Conservation (phyloP, 2,888 invertebrate species). For the Odontocerum albicorne region DNA sequence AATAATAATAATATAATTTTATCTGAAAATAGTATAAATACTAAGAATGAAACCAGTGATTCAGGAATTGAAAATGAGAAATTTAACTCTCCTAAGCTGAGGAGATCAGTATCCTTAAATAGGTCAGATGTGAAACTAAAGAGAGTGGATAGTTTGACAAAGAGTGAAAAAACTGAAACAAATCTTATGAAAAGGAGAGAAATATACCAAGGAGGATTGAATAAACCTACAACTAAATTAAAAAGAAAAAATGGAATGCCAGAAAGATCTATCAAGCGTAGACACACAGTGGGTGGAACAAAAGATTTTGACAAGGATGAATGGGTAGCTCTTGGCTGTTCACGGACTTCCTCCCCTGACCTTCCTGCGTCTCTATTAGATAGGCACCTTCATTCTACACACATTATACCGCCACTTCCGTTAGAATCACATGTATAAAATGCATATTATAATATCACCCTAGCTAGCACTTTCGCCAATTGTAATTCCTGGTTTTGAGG, state of each 20-base stretch:
- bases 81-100: conserved; percentile 42
- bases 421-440: conserved; percentile 46
- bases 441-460: not conserved
- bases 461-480: not conserved
- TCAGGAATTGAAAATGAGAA: conserved; percentile 28
- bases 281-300: conserved; percentile 93
- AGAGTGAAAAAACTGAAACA: conserved; percentile 72
- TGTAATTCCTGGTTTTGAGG: not conserved
- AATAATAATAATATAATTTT: conserved; percentile 56
- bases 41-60: conserved; percentile 38
- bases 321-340: conserved; percentile 59
- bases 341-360: conserved; percentile 63
- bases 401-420: conserved; percentile 43
- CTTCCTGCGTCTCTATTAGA: conserved; percentile 47
- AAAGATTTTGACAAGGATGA: conserved; percentile 74
- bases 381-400: conserved; percentile 40
- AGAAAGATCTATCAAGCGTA: conserved; percentile 81
- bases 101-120: conserved; percentile 46
- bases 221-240: conserved; percentile 62
- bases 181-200: conserved; percentile 68
- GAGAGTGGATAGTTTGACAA: conserved; percentile 65
- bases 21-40: conserved; percentile 64
- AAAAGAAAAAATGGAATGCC: conserved; percentile 78
- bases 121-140: conserved; percentile 56
- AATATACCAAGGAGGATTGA: conserved; percentile 45